A percentile compares a stretch with the other conserved stretches of the same genome.
phyloP scores from a whole-genome alignment of 92 coral and sea anemone genomes.

The Umimayanthus chanpuru region DNA sequence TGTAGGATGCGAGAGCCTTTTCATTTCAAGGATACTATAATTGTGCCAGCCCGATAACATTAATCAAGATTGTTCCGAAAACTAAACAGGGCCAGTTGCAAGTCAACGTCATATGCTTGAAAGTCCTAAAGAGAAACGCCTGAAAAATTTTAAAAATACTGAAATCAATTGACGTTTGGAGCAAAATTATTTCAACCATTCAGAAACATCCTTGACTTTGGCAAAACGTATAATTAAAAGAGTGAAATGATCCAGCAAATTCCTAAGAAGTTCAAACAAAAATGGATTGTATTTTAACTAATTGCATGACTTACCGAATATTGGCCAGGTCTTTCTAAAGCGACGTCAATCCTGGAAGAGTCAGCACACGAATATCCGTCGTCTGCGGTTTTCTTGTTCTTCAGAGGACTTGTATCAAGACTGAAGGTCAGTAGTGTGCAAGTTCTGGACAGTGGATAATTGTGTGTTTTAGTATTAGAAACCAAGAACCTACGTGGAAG shows the following conservation, averaged over 20 bases:
- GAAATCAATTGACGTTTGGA: no score
- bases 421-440: conserved; percentile 65
- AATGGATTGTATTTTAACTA: background rate
- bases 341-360: conserved; percentile 81
- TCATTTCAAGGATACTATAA: no score
- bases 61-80: no score
- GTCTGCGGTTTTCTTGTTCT: conserved; percentile 91
- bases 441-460: background rate
- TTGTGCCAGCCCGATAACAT: no score
- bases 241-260: background rate
- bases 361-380: conserved; percentile 85
- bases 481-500: background rate
- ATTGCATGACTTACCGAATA: background rate
- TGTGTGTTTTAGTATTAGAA: background rate
- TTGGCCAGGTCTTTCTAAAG: conserved; percentile 76
- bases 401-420: conserved; percentile 91
- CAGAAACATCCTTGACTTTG: no score
- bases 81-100: no score
- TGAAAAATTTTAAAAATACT: no score
- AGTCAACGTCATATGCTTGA: no score
- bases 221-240: no score
- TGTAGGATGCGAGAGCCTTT: no score
- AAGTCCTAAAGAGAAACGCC: no score
- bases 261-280: background rate
- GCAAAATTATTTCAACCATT: no score